These are phyloP conservation scores for Ridgeia piscesae DNA, from an alignment of 1,140 invertebrate species.

Conservation along the genomic window DNA sequence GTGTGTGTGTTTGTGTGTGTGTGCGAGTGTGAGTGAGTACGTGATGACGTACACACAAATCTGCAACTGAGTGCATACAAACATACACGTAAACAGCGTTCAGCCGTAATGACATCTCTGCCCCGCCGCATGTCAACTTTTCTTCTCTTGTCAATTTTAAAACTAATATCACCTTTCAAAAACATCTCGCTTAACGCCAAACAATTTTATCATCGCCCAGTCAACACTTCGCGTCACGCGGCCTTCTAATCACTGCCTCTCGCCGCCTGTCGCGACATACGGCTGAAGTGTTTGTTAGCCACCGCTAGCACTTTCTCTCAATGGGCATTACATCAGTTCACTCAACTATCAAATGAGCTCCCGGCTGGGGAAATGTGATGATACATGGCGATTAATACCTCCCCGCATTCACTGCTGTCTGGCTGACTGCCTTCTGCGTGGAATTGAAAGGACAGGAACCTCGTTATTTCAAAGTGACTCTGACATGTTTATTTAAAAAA, in stretches of 20 bases:
- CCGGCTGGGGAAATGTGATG: background rate
- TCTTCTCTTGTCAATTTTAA: background rate
- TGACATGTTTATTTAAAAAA: no score
- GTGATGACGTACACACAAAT: no score
- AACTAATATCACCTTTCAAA: background rate
- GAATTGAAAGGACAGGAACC: background rate
- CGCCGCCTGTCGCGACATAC: background rate
- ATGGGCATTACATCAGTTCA: background rate
- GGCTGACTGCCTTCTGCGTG: background rate
- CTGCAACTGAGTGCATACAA: background rate
- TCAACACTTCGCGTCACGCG: background rate
- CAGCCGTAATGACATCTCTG: background rate
- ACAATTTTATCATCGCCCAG: background rate
- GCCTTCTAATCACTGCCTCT: background rate
- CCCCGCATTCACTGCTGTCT: background rate
- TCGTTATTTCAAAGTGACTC: background rate
- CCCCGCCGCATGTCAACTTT: background rate
- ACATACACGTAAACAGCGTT: background rate
- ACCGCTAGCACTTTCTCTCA: background rate
- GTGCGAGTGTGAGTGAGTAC: background rate
- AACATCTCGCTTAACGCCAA: background rate
- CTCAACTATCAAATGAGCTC: background rate
- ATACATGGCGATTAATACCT: background rate
- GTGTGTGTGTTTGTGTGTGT: background rate
- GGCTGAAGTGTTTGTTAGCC: background rate